Evolutionary conservation across 1,140 invertebrate species (phyloP), one percentile per base, ranked within the genome.

Genomic region (Leptinotarsa texana): DNA sequence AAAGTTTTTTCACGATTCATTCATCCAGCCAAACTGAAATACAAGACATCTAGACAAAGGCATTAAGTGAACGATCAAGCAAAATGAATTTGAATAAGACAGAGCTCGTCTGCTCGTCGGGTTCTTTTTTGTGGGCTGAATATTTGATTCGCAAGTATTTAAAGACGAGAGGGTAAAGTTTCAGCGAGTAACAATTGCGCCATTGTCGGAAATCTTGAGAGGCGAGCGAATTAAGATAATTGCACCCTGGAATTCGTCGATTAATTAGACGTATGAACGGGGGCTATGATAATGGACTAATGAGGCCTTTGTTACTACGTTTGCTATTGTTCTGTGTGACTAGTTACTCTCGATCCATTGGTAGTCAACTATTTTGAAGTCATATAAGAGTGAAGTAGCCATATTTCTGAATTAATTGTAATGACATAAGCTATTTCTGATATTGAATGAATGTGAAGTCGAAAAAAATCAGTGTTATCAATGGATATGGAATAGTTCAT

Each of bases 261-360:
- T 63, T 74, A 74, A 74, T 74, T 74, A 69, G 67, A 68, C 73
- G 73, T 48, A 74, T 74, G 62, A 74, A 49, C 73, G 73, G 49
- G 63, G 11, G 51, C 51, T 57, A 15, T 57, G 51, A 57, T 57
- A 15, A 57, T 57, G 51, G 51, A 57, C 51, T 74, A 74, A 74
- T 74, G 33, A 66, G 67, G 66, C 73, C 51, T 74, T 74, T 74
- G 73, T 74, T 57, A 15, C 63, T 18, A 61, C 3, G 15, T 69
- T 65, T 51, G 49, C 73, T 42, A 57, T 57, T 57, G 51, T 57
- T 57, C 51, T 57, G 15, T 15, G 69, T 74, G 66, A 66, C 63
- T 11, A 1, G 63, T 18, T 17, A 65, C 63, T 22, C 1, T 65
- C 27, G 21, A 65, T 6, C 63, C 63, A 65, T 4, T 15, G 27